These are phyloP conservation scores for Marisa cornuarietis DNA, from an alignment of 1,140 invertebrate species.

Conservation along the genomic window DNA sequence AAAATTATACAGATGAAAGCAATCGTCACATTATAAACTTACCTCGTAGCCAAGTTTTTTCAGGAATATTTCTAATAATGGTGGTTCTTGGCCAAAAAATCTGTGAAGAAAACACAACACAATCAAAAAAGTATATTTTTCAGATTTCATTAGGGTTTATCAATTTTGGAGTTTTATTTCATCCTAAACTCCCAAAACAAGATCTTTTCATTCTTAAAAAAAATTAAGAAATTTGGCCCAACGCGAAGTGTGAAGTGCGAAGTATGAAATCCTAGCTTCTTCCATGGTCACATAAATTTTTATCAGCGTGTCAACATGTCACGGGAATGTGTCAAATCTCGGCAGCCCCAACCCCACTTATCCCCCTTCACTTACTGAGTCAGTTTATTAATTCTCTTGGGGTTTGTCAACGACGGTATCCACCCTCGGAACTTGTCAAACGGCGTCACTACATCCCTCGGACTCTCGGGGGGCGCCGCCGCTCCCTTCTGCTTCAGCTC, in stretches of 20 bases:
- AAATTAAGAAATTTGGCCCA: too few species aligned
- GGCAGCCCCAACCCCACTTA: neutral
- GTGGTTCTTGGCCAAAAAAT: conserved; percentile 94
- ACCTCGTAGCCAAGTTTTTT: conserved; percentile 94
- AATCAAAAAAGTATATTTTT: neutral
- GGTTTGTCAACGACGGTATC: conserved; percentile 75
- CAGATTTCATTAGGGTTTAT: too few species aligned
- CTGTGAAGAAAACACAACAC: conserved; percentile 68
- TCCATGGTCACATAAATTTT: too few species aligned
- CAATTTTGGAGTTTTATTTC: too few species aligned
- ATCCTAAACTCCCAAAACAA: too few species aligned
- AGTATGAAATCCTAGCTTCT: too few species aligned
- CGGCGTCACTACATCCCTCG: conserved; percentile 30
- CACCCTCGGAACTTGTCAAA: conserved; percentile 62
- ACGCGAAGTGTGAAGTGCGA: too few species aligned
- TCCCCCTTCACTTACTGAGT: conserved; percentile 61
- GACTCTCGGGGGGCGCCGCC: conserved; percentile 10
- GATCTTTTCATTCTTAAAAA: too few species aligned
- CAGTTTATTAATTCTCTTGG: conserved; percentile 70
- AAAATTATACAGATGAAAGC: too few species aligned
- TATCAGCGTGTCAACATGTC: too few species aligned
- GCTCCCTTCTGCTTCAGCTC: conserved; percentile 73
- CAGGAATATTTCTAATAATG: conserved; percentile 86
- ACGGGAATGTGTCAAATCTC: too few species aligned
- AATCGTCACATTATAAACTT: conserved; percentile 36